Evolutionary conservation across 2,888 invertebrate species (phyloP).

Genomic region (Polydrusus cervinus): DNA sequence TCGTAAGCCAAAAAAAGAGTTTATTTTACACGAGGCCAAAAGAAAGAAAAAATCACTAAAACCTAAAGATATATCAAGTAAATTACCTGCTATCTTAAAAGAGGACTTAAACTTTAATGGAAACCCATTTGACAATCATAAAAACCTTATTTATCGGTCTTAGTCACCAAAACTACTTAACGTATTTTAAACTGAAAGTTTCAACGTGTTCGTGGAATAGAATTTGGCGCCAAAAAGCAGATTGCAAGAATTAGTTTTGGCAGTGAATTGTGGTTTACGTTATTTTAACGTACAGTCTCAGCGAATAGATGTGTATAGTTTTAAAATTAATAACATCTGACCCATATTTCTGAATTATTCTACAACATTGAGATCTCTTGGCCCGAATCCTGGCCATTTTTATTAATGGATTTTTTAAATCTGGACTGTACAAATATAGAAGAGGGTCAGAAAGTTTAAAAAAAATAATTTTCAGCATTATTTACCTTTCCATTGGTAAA

Average conservation of each 20-base stretch:
- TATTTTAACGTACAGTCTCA: too few species aligned
- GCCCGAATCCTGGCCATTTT: too few species aligned
- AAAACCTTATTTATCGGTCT: conserved; percentile 1
- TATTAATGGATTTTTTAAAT: too few species aligned
- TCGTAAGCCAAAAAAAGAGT: too few species aligned
- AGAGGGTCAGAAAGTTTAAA: too few species aligned
- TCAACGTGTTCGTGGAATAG: conserved; percentile 21
- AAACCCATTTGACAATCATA: not conserved
- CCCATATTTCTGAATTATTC: too few species aligned
- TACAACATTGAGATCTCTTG: too few species aligned
- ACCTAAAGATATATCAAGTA: not conserved
- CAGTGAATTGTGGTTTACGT: not conserved
- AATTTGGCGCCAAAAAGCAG: conserved; percentile 32
- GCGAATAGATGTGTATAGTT: too few species aligned
- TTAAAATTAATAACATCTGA: too few species aligned
- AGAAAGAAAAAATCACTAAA: conserved; percentile 1
- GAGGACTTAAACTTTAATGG: conserved; percentile 12
- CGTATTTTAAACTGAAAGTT: conserved; percentile 20
- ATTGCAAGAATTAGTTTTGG: conserved; percentile 16
- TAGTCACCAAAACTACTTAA: conserved; percentile 28
- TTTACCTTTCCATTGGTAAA: too few species aligned
- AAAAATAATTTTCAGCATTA: too few species aligned
- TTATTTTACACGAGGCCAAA: not conserved
- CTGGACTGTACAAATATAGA: too few species aligned
- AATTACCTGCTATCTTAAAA: conserved; percentile 10